Evolutionary conservation across 2,113 vertebrate genomes (phyloP).

Genomic region (Balaenoptera acutorostrata): DNA sequence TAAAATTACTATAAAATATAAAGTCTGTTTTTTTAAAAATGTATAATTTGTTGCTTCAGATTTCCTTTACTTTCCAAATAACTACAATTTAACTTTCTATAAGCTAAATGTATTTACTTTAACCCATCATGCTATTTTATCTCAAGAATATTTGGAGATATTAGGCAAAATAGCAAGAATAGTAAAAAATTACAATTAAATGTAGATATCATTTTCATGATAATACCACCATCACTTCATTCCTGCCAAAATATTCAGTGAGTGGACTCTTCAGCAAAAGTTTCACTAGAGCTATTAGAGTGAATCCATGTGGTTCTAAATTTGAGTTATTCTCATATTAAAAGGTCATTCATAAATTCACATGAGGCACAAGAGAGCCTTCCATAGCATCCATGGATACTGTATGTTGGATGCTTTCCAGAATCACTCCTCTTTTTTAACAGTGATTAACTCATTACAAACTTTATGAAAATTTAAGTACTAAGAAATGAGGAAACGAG

Average conservation of each 20-base stretch:
- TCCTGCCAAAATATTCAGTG: background rate
- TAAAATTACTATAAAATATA: background rate
- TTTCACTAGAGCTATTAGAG: background rate
- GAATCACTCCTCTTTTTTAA: background rate
- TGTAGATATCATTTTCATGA: background rate
- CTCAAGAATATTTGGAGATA: background rate
- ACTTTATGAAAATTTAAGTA: background rate
- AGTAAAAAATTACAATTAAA: background rate
- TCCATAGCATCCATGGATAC: no score
- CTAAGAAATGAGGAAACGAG: background rate
- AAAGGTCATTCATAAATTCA: background rate
- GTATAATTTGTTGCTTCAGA: background rate
- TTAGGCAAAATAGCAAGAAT: background rate
- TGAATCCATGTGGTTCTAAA: background rate
- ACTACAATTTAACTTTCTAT: background rate
- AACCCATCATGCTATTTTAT: background rate
- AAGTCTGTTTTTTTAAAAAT: background rate
- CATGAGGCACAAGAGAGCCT: background rate
- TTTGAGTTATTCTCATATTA: background rate
- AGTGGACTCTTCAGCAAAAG: background rate
- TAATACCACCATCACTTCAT: background rate
- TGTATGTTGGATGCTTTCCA: background rate
- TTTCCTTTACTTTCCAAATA: background rate
- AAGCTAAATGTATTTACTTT: background rate
- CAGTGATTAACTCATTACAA: background rate